Evolutionary conservation across 2,797 vertebrate species (phyloP), one percentile per base, ranked within the genome.

Genomic region (Champsocephalus gunnari): DNA sequence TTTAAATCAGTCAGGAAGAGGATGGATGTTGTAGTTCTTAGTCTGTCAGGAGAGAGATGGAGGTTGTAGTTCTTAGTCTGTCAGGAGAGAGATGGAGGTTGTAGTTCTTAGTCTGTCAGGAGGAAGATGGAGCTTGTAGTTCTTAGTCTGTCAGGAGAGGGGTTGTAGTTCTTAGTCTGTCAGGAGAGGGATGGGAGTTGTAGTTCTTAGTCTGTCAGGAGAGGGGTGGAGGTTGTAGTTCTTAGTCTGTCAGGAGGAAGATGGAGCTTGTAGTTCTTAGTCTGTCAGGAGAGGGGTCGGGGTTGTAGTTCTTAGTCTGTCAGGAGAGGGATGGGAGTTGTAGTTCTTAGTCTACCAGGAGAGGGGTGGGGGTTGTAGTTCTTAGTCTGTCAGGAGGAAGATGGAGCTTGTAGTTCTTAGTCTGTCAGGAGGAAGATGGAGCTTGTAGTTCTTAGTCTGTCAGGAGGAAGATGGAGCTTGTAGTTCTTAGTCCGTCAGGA

Each of bases 401-500:
- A 34, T 8, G 34, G 34, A 8, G 34, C 3, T 34, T 34, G 24
- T 3, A 28, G 24, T 28, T 28, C 24, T 28, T 28, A 28, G 24
- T 28, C 24, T 4, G 24, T 28, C 24, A 28, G 3, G 24, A 28
- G 24, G 3, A 4, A 1, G 24, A 4, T 28, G 24, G 24, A 83
- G 66, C 63, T 73, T 77, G 69, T 48, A 65, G 44, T 71, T 84
- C 7, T 59, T 59, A 56, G 51, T 28, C 76, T 21, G 56, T 96
- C 94, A 96, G 81, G 96, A 94, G 68, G 6, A 2, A 2, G 34
- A 34, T 2, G 34, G 34, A 83, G 66, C 66, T 73, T 77, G 69
- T 48, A 65, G 44, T 71, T 84, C 7, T 59, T 59, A 56, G 51
- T 28, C 76, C 19, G 56, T 96, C 94, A 96, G 81, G 96, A 94